Base-by-base conservation (phyloP, 2,888 invertebrate genomes). In the Drosophila austrosaltans region DNA sequence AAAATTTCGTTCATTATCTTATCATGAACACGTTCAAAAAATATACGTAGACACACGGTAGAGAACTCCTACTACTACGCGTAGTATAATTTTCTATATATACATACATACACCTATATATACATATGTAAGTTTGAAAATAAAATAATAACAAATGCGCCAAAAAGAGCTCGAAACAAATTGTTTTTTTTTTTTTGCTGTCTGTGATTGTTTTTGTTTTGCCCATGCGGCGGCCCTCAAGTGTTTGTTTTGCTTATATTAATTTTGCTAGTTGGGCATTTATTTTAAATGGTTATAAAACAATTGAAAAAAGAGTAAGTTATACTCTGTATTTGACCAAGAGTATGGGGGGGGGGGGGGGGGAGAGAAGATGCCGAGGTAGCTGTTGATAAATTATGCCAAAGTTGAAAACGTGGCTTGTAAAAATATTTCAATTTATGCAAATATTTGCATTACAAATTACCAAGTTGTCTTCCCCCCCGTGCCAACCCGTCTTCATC, bases 401-500 rank as follows among this genome's bases (percentile, higher is more conserved):
- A 69, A 44, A 63, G 76, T 69, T 63, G 39, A 81, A 78, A 74
- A 82, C 77, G 82, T 79, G 82, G 83, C 66, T 66, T 76, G 58
- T 44, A 61, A 60, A 82, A 74, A 69, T 82, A 53, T 77, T 77
- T 76, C 72, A 70, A 88, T 80, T 80, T 80, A 82, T 76, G 87
- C 89, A 86, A 88, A 86, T 88, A 88, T 86, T 80, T 86, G 81
- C 87, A 88, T 82, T 82, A 87, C 77, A 68, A 75, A 87, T 82
- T 86, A 77, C 78, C 75, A 77, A 82, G 44, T 22, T 22, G 2
- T 1, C 44, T 22, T 10, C 44, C 0, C 48, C 48, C 48, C 3
- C 20, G 0, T 2, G 16, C 16, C 4, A 12, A 16, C 4, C 25
- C 36, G 36, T 36, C 8, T 8, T 36, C 10, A 8, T 22, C 22